A percentile compares a stretch with the other conserved stretches of the same genome.
Evolutionary conservation across 2,888 invertebrate species (phyloP).

Genomic region (Ligdia adustata): DNA sequence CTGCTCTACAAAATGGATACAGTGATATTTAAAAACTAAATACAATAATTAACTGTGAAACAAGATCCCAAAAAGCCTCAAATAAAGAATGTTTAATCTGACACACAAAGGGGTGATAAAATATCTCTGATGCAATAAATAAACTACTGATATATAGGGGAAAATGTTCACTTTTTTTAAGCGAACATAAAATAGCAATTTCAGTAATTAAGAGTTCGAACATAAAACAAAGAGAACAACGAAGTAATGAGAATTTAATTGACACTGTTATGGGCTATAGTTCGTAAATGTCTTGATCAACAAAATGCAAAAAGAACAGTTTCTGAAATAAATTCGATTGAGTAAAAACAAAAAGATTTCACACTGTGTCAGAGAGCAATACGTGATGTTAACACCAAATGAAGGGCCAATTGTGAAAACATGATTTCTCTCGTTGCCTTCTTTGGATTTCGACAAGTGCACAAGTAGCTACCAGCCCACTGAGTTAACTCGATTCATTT

Average conservation of each 20-base stretch:
- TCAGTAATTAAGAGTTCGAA: constrained; percentile 8
- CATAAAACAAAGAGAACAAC: constrained; percentile 1
- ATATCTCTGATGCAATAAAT: constrained; percentile 14
- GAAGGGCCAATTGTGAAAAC: constrained; percentile 53
- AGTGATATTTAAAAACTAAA: not conserved
- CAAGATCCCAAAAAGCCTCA: constrained; percentile 5
- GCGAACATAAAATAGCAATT: constrained; percentile 4
- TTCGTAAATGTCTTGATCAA: constrained; percentile 12
- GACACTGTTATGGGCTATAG: constrained; percentile 12
- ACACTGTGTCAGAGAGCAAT: constrained; percentile 39
- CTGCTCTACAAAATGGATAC: not conserved
- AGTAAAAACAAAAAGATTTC: constrained; percentile 33
- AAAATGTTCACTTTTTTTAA: constrained; percentile 7
- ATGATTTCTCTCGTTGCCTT: constrained; percentile 59
- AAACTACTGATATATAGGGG: not conserved
- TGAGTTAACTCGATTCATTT: constrained; percentile 28
- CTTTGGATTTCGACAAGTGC: constrained; percentile 48
- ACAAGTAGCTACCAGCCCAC: constrained; percentile 30
- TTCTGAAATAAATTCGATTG: constrained; percentile 11
- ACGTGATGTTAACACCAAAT: constrained; percentile 35
- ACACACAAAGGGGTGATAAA: constrained; percentile 17
- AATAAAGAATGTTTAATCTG: constrained; percentile 14
- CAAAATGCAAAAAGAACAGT: constrained; percentile 16
- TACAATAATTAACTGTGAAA: constrained; percentile 11
- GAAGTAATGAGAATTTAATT: constrained; percentile 7